Percentiles rank a stretch among this genome's conserved stretches.
Evolutionary conservation across 2,113 vertebrate species (phyloP).

Genomic region (Lycaon pictus): DNA sequence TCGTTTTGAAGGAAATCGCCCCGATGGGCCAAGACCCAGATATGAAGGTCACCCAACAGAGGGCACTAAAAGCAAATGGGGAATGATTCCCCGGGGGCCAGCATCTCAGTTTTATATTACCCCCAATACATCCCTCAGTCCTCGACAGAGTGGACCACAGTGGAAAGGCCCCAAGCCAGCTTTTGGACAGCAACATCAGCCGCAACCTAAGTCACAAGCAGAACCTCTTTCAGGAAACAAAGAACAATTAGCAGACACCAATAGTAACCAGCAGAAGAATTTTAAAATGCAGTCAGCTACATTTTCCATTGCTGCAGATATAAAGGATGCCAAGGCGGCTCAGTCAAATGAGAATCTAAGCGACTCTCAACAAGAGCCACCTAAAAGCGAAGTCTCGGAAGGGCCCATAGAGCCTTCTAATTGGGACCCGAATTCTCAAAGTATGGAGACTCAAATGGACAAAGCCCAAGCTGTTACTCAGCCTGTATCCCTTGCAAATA

Average conservation of each 20-base stretch:
- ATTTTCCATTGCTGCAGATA: slow-evolving; percentile 77
- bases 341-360: slow-evolving; percentile 85
- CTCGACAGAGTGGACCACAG: slow-evolving; percentile 86
- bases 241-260: slow-evolving; percentile 86
- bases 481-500: slow-evolving; percentile 82
- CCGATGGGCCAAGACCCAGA: slow-evolving; percentile 88
- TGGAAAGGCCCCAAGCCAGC: slow-evolving; percentile 87
- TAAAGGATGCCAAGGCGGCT: slow-evolving; percentile 79
- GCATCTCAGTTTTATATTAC: slow-evolving; percentile 90
- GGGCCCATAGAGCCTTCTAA: slow-evolving; percentile 85
- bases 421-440: slow-evolving; percentile 88
- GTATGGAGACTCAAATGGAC: slow-evolving; percentile 85
- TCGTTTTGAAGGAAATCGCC: slow-evolving; percentile 88
- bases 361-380: slow-evolving; percentile 84
- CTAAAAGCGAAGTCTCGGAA: slow-evolving; percentile 86
- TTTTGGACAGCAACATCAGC: slow-evolving; percentile 86
- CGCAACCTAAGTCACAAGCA: slow-evolving; percentile 83
- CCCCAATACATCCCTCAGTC: slow-evolving; percentile 83
- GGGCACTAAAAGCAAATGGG: slow-evolving; percentile 87
- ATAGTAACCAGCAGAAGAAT: slow-evolving; percentile 83
- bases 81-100: slow-evolving; percentile 88
- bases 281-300: slow-evolving; percentile 83
- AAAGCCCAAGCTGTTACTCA: slow-evolving; percentile 86
- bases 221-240: slow-evolving; percentile 87
- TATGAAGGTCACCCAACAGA: slow-evolving; percentile 88